Evolutionary conservation across 2,888 invertebrate species (phyloP).

Genomic region (Tachina grossa): DNA sequence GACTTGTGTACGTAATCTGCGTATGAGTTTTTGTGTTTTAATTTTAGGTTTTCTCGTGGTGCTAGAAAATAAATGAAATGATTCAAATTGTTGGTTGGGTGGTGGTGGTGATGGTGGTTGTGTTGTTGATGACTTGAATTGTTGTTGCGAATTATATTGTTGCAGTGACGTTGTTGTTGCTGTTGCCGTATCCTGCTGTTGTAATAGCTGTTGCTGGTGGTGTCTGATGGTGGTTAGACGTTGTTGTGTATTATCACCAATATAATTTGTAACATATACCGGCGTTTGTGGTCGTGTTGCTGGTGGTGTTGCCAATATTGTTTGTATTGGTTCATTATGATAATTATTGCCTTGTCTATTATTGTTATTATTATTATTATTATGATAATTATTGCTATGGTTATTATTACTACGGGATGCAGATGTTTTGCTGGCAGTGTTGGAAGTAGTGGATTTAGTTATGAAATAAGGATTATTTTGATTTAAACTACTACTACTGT

Average conservation of each 20-base stretch:
- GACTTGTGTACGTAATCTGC: conserved; percentile 78
- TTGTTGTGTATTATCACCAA: conserved; percentile 82
- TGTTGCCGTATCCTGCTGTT: conserved; percentile 67
- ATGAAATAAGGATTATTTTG: conserved; percentile 56
- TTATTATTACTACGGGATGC: conserved; percentile 70
- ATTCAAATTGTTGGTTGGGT: conserved; percentile 67
- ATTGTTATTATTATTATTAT: conserved; percentile 47
- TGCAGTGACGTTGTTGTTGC: conserved; percentile 56
- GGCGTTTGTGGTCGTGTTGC: conserved; percentile 75
- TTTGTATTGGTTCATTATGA: conserved; percentile 44
- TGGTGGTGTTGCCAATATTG: conserved; percentile 41
- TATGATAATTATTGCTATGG: conserved; percentile 53
- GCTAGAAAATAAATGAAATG: conserved; percentile 58
- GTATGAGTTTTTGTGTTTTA: conserved; percentile 81
- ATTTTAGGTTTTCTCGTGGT: conserved; percentile 76
- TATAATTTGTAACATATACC: conserved; percentile 84
- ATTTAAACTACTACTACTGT: conserved; percentile 73
- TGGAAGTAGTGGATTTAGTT: conserved; percentile 42
- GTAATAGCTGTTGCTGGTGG: conserved; percentile 69
- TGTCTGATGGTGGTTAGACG: conserved; percentile 77
- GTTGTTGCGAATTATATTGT: conserved; percentile 56
- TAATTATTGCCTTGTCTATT: conserved; percentile 28
- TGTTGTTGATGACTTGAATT: conserved; percentile 55
- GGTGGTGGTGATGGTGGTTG: conserved; percentile 64
- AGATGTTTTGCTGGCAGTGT: conserved; percentile 28